These are phyloP conservation scores for Xanthorhoe spadicearia DNA, from an alignment of 2,888 invertebrate species.

Conservation along the genomic window DNA sequence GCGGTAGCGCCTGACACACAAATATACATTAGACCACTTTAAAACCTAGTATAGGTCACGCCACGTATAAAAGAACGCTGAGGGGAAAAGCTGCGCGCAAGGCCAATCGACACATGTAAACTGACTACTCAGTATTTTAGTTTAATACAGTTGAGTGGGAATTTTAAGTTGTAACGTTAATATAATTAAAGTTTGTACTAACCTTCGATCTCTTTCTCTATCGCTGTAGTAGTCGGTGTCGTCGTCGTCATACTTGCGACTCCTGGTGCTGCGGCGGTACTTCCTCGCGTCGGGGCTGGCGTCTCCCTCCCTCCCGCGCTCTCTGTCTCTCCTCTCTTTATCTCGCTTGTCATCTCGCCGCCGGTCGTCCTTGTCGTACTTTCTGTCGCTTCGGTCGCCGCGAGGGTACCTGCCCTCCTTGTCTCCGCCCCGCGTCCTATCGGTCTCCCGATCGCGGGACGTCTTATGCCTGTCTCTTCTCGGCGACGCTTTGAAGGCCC, in stretches of 20 bases:
- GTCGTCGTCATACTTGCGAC: slow-evolving; percentile 86
- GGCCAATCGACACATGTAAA: background rate
- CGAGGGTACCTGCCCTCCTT: slow-evolving; percentile 67
- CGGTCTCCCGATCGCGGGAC: slow-evolving; percentile 61
- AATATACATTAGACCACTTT: background rate
- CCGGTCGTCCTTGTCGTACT: slow-evolving; percentile 56
- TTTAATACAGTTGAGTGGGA: background rate
- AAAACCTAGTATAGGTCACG: too few species aligned
- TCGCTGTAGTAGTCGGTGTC: slow-evolving; percentile 89
- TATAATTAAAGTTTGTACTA: slow-evolving; percentile 12
- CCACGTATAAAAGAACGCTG: too few species aligned
- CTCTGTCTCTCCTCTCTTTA: slow-evolving; percentile 59
- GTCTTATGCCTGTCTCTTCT: slow-evolving; percentile 68
- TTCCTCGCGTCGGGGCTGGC: slow-evolving; percentile 67
- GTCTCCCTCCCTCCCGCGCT: slow-evolving; percentile 55
- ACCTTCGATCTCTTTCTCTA: slow-evolving; percentile 84
- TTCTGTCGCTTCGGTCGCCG: slow-evolving; percentile 56
- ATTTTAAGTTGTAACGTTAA: background rate
- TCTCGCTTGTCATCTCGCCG: slow-evolving; percentile 66
- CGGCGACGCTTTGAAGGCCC: slow-evolving; percentile 68
- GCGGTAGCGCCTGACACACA: slow-evolving; percentile 69
- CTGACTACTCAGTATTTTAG: background rate
- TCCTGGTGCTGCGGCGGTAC: slow-evolving; percentile 67
- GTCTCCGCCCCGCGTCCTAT: slow-evolving; percentile 60
- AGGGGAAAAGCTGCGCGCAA: too few species aligned